Conservation (phyloP, 2,888 invertebrate genomes). For the Patella depressa region DNA sequence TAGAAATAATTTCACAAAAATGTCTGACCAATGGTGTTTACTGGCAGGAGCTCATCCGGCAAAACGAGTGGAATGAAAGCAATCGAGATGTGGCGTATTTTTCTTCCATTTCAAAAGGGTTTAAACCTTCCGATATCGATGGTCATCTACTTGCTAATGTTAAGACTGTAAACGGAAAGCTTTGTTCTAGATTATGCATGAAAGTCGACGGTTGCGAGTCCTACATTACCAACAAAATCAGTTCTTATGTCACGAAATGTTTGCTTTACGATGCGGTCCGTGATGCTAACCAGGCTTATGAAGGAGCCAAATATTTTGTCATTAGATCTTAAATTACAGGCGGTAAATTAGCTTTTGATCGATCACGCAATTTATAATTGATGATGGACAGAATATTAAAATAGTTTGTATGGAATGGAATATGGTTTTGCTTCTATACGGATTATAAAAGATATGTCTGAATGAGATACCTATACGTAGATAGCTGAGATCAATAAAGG, state of each 20-base stretch:
- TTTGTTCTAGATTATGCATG: slow-evolving; percentile 47
- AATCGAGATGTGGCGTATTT: slow-evolving; percentile 37
- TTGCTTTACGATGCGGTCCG: slow-evolving; percentile 28
- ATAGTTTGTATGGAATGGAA: too few relatives aligned
- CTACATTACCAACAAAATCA: slow-evolving; percentile 30
- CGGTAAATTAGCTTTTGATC: too few relatives aligned
- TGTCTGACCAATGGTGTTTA: slow-evolving; percentile 33
- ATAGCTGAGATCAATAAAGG: too few relatives aligned
- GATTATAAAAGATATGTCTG: too few relatives aligned
- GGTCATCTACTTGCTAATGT: slow-evolving; percentile 35
- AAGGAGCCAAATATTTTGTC: slow-evolving; percentile 32
- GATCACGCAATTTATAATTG: too few relatives aligned
- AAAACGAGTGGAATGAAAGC: slow-evolving; percentile 42
- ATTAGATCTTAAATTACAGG: slow-evolving; percentile 9
- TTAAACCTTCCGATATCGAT: slow-evolving; percentile 27
- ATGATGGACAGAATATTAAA: too few relatives aligned
- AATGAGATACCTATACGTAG: too few relatives aligned
- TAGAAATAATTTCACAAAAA: slow-evolving; percentile 32
- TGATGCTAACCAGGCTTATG: slow-evolving; percentile 20
- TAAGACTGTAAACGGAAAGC: slow-evolving; percentile 31
- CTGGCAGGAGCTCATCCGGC: slow-evolving; percentile 31
- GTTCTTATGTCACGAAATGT: slow-evolving; percentile 30
- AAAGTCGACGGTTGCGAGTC: slow-evolving; percentile 42
- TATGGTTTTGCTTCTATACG: too few relatives aligned
- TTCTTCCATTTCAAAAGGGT: slow-evolving; percentile 31